phyloP scores from a whole-genome alignment of 2,888 invertebrate genomes.

The Rhagophthalmus giganteus region DNA sequence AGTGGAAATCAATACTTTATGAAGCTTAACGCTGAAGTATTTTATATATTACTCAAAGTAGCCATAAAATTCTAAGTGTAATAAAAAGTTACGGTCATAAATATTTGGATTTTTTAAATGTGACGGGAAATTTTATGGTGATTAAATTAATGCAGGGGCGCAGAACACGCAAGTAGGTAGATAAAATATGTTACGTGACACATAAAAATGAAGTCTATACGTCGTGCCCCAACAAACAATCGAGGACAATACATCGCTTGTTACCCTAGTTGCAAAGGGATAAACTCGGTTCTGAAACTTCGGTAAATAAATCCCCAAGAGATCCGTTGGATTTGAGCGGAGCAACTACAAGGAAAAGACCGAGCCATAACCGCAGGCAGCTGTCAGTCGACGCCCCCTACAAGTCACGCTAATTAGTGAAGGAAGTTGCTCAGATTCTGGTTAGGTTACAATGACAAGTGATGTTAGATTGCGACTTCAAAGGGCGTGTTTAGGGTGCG shows the following conservation, averaged over 20 bases:
- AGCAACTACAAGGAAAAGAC: conserved; percentile 27
- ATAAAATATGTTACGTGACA: too few relatives aligned
- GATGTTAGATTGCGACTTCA: conserved; percentile 28
- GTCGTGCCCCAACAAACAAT: background rate
- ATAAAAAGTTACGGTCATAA: too few relatives aligned
- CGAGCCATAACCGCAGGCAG: conserved; percentile 28
- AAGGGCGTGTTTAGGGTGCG: conserved; percentile 20
- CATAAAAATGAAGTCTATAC: background rate
- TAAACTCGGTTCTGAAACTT: conserved; percentile 20
- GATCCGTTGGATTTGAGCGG: conserved; percentile 26
- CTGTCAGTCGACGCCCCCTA: conserved; percentile 30
- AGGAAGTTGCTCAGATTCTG: conserved; percentile 32
- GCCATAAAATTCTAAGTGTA: background rate
- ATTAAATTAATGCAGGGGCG: too few relatives aligned
- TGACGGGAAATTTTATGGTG: too few relatives aligned
- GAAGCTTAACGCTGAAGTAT: too few relatives aligned
- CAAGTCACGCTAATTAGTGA: conserved; percentile 34
- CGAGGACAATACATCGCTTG: conserved; percentile 10
- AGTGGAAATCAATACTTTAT: too few relatives aligned
- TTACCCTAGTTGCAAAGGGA: conserved; percentile 18
- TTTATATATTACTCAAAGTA: background rate
- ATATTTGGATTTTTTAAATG: too few relatives aligned
- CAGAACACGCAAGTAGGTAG: too few relatives aligned
- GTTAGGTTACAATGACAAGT: conserved; percentile 26
- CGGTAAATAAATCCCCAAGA: conserved; percentile 22